Percentiles rank a stretch among this genome's conserved stretches.
Conservation (phyloP, 2,113 vertebrate species). For the Rhombomys opimus region DNA sequence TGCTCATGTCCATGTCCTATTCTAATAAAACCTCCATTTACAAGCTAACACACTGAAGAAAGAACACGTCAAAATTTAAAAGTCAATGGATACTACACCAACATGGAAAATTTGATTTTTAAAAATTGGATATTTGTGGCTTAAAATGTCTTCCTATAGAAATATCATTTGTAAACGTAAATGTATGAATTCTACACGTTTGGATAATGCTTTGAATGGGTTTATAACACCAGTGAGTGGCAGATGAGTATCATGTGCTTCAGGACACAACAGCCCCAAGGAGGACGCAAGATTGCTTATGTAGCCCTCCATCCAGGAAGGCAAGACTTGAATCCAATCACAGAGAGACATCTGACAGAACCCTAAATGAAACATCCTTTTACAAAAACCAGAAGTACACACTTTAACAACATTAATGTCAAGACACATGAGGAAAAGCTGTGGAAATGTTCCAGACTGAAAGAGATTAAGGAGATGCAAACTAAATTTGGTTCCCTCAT, state of each 20-base stretch:
- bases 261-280: accelerated
- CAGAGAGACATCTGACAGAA: not conserved
- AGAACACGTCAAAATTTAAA: not conserved
- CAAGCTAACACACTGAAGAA: not conserved
- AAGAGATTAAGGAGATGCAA: not conserved
- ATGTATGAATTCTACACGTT: not conserved
- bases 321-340: not conserved
- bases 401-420: not conserved
- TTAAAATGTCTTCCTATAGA: not conserved
- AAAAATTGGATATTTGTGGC: not conserved
- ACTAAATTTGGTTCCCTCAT: not conserved
- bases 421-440: not conserved
- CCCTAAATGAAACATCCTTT: not conserved
- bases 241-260: no score
- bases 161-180: not conserved
- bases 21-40: not conserved
- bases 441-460: not conserved
- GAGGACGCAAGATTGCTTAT: not conserved
- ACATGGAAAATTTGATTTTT: not conserved
- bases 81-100: not conserved
- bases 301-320: not conserved
- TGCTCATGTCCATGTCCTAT: not conserved
- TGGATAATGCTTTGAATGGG: no score
- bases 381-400: not conserved
- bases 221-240: accelerated